Evolutionary conservation across 2,888 invertebrate genomes (phyloP), one percentile per base, ranked within the genome.

Genomic region (Ichneumon xanthorius): DNA sequence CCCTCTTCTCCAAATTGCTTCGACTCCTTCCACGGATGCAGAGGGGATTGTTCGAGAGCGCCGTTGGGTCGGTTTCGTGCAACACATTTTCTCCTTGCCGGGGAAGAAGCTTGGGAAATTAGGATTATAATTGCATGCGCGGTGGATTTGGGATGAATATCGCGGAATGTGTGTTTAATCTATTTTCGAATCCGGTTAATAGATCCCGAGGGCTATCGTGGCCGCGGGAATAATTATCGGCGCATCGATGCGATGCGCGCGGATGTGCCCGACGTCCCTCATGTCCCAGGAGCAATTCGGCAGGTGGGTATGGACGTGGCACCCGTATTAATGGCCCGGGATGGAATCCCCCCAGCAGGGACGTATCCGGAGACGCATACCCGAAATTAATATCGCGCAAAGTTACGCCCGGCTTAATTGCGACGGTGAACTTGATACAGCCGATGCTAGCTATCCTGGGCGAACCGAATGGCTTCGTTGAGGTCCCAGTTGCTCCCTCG

Each of bases 301-400:
- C 91, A 91, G 89, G 88, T 90, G 90, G 84, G 88, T 89, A 90
- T 90, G 89, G 88, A 89, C 87, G 88, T 85, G 83, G 87, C 88
- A 87, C 87, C 88, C 87, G 86, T 89, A 88, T 90, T 90, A 90
- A 91, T 91, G 88, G 87, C 87, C 81, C 68, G 80, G 75, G 68
- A 80, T 71, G 76, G 73, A 86, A 87, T 83, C 85, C 86, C 71
- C 55, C 75, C 78, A 71, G 80, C 73, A 72, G 75, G 67, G 63
- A 53, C 65, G 26, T 7, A 61, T 72, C 86, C 86, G 85, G 86
- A 87, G 88, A 84, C 81, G 67, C 73, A 72, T 19, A 72, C 33
- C 55, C 71, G 75, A 61, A 80, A 77, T 86, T 85, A 80, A 86
- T 84, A 86, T 86, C 73, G 72, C 55, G 67, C 76, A 79, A 81